Conservation (phyloP, 1,140 invertebrate species). For the Probaryconus sp. region DNA sequence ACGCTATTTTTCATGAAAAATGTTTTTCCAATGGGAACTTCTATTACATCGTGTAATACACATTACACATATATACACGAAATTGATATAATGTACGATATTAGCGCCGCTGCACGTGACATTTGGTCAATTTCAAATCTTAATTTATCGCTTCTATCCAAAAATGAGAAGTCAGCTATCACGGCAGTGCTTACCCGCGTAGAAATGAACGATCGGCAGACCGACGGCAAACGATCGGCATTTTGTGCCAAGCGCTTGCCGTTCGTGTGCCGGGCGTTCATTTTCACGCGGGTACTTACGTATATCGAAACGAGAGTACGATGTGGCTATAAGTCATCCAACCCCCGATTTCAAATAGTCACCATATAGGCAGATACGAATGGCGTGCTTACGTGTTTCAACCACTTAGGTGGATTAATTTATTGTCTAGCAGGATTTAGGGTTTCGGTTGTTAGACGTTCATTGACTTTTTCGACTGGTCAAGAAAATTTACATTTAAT, state of each 20-base stretch:
- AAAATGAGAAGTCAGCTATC: slow-evolving; percentile 17
- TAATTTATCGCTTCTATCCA: slow-evolving; percentile 34
- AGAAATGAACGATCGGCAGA: too few species aligned
- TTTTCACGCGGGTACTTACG: too few species aligned
- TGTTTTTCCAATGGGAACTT: background rate
- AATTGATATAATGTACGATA: slow-evolving; percentile 8
- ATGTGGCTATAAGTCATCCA: slow-evolving; percentile 53
- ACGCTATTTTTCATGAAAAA: slow-evolving; percentile 15
- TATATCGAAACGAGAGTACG: slow-evolving; percentile 28
- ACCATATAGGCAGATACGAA: slow-evolving; percentile 51
- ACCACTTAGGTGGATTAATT: slow-evolving; percentile 59
- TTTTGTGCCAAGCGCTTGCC: too few species aligned
- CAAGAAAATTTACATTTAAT: slow-evolving; percentile 35
- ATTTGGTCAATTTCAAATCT: slow-evolving; percentile 41
- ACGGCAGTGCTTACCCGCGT: slow-evolving; percentile 10
- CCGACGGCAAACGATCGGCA: too few species aligned
- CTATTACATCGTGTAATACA: slow-evolving; percentile 1
- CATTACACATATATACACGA: background rate
- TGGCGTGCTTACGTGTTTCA: slow-evolving; percentile 60
- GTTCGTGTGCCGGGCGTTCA: too few species aligned
- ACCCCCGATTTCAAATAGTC: slow-evolving; percentile 53
- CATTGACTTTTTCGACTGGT: slow-evolving; percentile 12
- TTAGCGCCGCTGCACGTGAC: slow-evolving; percentile 16
- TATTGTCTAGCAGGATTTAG: slow-evolving; percentile 49
- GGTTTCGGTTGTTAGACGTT: slow-evolving; percentile 13